phyloP scores from a whole-genome alignment of 2,113 vertebrate genomes.

The Trogon surrucura region DNA sequence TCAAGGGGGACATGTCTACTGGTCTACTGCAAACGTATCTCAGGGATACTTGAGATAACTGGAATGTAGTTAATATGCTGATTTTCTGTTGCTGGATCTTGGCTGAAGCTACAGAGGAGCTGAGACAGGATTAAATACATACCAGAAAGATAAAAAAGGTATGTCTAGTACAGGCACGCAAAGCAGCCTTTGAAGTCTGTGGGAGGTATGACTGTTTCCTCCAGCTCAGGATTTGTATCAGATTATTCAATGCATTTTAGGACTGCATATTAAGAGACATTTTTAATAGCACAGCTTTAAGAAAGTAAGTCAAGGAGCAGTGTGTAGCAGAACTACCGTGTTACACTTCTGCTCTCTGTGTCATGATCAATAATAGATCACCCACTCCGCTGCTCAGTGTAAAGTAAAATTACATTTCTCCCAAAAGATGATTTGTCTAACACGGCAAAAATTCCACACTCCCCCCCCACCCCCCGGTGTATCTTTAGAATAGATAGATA shows the following conservation, averaged over 20 bases:
- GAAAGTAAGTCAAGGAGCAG: not conserved
- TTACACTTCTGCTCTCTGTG: not conserved
- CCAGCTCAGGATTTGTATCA: slow-evolving; percentile 32
- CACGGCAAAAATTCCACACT: not conserved
- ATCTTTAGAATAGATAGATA: not conserved
- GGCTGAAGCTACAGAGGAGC: not conserved
- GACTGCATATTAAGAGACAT: not conserved
- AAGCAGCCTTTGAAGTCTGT: slow-evolving; percentile 50
- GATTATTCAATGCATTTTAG: slow-evolving; percentile 1
- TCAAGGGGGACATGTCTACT: not conserved
- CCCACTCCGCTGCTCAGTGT: not conserved
- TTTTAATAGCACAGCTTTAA: not conserved
- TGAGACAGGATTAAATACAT: slow-evolving; percentile 22
- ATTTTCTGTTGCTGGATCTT: slow-evolving; percentile 13
- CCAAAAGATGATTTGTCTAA: not conserved
- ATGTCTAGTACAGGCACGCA: not conserved
- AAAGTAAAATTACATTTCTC: not conserved
- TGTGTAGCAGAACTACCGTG: not conserved
- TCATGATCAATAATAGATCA: slow-evolving; percentile 31
- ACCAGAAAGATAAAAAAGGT: slow-evolving; percentile 23
- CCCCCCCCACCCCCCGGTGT: not conserved
- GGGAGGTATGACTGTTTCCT: slow-evolving; percentile 25
- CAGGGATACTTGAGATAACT: not conserved
- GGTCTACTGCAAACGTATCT: not conserved
- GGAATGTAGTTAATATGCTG: not conserved